Evolutionary conservation across 2,888 invertebrate species (phyloP), one percentile per base, ranked within the genome.

Genomic region (Cotesia congregata): DNA sequence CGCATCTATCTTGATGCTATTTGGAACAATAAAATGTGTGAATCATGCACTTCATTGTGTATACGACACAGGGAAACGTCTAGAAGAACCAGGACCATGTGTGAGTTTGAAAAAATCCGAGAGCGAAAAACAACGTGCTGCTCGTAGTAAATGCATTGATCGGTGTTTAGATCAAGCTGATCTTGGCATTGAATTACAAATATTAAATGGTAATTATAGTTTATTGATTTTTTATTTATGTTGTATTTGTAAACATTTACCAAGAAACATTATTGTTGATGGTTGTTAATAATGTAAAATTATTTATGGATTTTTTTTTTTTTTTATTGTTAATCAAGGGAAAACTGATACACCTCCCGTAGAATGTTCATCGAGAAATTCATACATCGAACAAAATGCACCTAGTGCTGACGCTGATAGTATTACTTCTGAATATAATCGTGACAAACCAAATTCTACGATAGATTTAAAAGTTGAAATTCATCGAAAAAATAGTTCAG

Each of bases 41-140:
- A 98, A 98, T 91, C 95, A 95, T 90, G 94, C 95, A 67, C 92
- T 98, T 78, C 98, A 98, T 90, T 94, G 95, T 84, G 94, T 98
- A 91, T 98, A 98, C 90, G 98, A 98, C 90, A 97, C 97, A 12
- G 95, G 95, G n/a, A 97, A 98, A 90, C 94, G 95, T 87, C 92
- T 95, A 89, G 92, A 87, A 90, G 94, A 91, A 90, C 93, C 82
- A 88, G 91, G 82, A 84, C 90, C 85, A 91, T 91, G 90, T 85
- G 91, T 85, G 91, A 93, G 86, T 90, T 90, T 86, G 85, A 90
- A 87, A 85, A 90, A 88, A 82, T 85, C 89, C 77, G 88, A 91
- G 86, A 90, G 89, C 85, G 91, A 91, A 83, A 88, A 88, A 85
- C 90, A 85, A 85, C 85, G 86, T 9, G 85, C 84, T 6, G 80